Evolutionary conservation across 1,140 invertebrate genomes (phyloP).

Genomic region (Bombus balteatus): DNA sequence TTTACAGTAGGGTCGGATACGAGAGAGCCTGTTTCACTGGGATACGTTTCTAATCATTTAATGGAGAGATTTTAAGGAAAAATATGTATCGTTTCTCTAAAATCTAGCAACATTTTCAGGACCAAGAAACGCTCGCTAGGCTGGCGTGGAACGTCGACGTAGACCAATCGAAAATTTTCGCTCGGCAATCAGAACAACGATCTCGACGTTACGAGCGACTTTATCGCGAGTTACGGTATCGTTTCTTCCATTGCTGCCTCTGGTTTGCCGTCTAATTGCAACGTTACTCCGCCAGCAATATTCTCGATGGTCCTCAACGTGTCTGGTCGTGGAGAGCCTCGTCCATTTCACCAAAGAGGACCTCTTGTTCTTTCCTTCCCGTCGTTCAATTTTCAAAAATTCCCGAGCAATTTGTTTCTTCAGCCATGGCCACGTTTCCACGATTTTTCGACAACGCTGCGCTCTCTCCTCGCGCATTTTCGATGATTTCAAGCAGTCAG

Average conservation of each 20-base stretch:
- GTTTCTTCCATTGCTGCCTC: conserved; percentile 24
- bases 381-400: neutral
- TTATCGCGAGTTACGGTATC: conserved; percentile 38
- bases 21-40: too few species aligned
- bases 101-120: too few species aligned
- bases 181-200: conserved; percentile 26
- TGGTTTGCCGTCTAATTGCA: conserved; percentile 30
- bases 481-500: neutral
- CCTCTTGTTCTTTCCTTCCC: neutral
- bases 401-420: neutral
- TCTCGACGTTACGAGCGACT: conserved; percentile 38
- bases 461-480: neutral
- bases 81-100: neutral
- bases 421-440: neutral
- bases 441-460: neutral
- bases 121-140: neutral
- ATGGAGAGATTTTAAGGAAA: neutral
- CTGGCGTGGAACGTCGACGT: neutral
- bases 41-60: neutral
- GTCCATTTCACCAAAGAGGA: neutral
- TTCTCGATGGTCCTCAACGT: conserved; percentile 15
- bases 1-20: too few species aligned
- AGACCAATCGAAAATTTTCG: conserved; percentile 22
- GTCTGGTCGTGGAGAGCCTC: neutral
- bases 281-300: conserved; percentile 26